These are phyloP conservation scores for Denticeps clupeoides DNA, from an alignment of 2,797 vertebrate genomes.

Conservation along the genomic window DNA sequence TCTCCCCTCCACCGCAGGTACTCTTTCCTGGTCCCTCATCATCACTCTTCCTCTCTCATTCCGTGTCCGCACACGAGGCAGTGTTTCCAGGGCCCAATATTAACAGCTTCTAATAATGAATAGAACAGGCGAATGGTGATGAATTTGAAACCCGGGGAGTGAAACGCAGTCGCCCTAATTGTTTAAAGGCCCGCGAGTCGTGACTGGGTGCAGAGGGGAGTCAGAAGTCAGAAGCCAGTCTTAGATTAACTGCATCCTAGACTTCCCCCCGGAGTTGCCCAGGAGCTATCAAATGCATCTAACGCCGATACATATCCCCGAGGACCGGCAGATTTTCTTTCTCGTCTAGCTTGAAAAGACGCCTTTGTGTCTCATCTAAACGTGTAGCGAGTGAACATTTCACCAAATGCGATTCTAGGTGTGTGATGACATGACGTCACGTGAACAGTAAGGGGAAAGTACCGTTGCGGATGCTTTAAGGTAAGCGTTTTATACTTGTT, in stretches of 20 bases:
- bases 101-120: background rate
- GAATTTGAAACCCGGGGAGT: too few species aligned
- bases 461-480: too few species aligned
- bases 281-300: slow-evolving; percentile 9
- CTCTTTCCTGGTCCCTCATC: too few species aligned
- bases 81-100: background rate
- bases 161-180: too few species aligned
- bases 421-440: slow-evolving; percentile 34
- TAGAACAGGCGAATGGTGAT: too few species aligned
- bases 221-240: too few species aligned
- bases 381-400: too few species aligned
- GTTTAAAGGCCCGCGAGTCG: too few species aligned
- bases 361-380: slow-evolving; percentile 27
- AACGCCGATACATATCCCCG: slow-evolving; percentile 24
- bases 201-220: too few species aligned
- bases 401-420: slow-evolving; percentile 17
- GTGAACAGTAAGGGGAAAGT: too few species aligned
- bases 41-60: background rate
- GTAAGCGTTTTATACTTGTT: too few species aligned
- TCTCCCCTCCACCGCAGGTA: slow-evolving; percentile 39
- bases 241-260: too few species aligned
- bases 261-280: slow-evolving; percentile 4
- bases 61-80: slow-evolving; percentile 10
- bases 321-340: slow-evolving; percentile 18
- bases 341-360: slow-evolving; percentile 23